Percentiles rank a stretch among this genome's conserved stretches.
These are phyloP conservation scores for Mamestra configurata DNA, from an alignment of 1,140 invertebrate species.

Conservation along the genomic window DNA sequence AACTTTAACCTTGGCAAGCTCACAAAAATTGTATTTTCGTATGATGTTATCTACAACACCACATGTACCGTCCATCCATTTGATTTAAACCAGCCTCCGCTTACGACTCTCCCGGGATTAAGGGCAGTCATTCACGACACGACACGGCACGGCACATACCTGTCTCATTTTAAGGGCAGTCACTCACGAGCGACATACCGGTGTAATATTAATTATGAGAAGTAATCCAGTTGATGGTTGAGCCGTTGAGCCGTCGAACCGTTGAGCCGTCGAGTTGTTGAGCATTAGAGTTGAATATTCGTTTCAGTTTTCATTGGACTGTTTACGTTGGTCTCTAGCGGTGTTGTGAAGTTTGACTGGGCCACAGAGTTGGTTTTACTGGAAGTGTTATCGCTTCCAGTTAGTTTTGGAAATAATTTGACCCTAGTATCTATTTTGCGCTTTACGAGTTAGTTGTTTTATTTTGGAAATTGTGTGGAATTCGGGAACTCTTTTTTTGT, in stretches of 20 bases:
- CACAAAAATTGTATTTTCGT: too few relatives aligned
- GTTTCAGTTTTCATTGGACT: slow-evolving; percentile 4
- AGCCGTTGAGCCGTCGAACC: neutral
- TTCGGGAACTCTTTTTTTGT: too few relatives aligned
- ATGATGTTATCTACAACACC: too few relatives aligned
- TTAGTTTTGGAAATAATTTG: neutral
- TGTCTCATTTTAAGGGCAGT: neutral
- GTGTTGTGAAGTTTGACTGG: slow-evolving; percentile 17
- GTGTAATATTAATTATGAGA: slow-evolving; percentile 1
- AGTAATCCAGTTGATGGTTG: neutral
- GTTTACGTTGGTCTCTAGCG: neutral
- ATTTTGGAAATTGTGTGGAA: too few relatives aligned
- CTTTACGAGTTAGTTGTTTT: too few relatives aligned
- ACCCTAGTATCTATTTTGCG: too few relatives aligned
- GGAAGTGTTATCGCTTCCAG: neutral
- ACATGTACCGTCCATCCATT: too few relatives aligned
- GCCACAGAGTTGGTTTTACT: neutral
- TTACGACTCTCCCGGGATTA: too few relatives aligned
- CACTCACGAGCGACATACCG: neutral
- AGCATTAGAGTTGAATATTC: neutral
- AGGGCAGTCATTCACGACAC: too few relatives aligned
- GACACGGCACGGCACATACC: too few relatives aligned
- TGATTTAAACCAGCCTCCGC: too few relatives aligned
- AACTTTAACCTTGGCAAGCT: too few relatives aligned
- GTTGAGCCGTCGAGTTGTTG: neutral